These are phyloP conservation scores for Danio aesculapii DNA, from an alignment of 2,797 vertebrate species.

Conservation along the genomic window DNA sequence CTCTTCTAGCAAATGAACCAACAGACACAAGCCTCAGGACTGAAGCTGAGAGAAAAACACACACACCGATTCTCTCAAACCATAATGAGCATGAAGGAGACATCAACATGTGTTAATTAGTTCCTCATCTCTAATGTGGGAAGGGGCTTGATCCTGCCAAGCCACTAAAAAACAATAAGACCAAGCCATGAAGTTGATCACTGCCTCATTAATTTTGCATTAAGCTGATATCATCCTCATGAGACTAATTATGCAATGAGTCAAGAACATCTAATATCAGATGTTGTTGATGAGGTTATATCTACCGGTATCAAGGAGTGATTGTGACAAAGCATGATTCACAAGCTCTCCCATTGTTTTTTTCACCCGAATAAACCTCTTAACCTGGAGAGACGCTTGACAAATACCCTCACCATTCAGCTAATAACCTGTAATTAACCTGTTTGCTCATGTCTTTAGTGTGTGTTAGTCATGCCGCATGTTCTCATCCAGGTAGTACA, in stretches of 20 bases:
- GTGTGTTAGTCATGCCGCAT: not conserved
- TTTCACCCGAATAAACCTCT: not conserved
- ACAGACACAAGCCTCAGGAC: constrained; percentile 34
- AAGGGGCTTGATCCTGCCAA: not conserved
- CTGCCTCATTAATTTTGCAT: constrained; percentile 6
- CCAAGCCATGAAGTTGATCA: constrained; percentile 2
- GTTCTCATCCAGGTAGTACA: constrained; percentile 1
- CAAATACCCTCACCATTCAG: not conserved
- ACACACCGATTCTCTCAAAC: not conserved
- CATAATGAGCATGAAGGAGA: constrained; percentile 14
- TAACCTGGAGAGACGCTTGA: not conserved
- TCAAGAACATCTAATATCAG: constrained; percentile 5
- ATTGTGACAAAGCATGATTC: constrained; percentile 45
- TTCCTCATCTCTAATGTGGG: constrained; percentile 27
- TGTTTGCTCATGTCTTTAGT: constrained; percentile 14
- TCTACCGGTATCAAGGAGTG: constrained; percentile 35
- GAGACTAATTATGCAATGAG: constrained; percentile 13
- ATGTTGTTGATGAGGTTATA: not conserved
- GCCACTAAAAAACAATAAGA: constrained; percentile 22
- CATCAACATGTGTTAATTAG: constrained; percentile 11
- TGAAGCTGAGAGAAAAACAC: constrained; percentile 7
- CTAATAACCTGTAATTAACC: constrained; percentile 27
- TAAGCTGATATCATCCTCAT: constrained; percentile 16
- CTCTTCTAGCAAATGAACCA: constrained; percentile 27
- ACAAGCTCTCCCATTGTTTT: constrained; percentile 5